Evolutionary conservation across 1,140 invertebrate genomes (phyloP), one percentile per base, ranked within the genome.

Genomic region (Manduca sexta): DNA sequence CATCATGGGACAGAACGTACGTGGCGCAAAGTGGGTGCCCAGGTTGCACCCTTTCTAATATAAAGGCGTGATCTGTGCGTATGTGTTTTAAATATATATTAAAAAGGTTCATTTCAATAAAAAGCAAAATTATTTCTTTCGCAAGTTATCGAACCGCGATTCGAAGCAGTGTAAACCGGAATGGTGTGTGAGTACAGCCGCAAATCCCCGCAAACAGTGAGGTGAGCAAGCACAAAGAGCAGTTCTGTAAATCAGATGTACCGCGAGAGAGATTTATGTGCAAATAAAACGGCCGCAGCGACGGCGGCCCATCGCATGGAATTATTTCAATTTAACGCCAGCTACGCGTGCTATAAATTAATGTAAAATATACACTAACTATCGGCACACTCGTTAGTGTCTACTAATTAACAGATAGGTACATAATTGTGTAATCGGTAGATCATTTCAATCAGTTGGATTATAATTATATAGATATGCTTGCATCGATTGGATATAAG

Each of bases 271-370:
- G 70, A 80, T 80, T 75, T 75, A 80, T 77, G 60, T 52, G 57
- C 66, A 65, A 70, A 75, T 67, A 71, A 80, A 75, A 60, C 60
- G 56, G 63, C 74, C 76, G 45, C 69, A 74, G 35, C 40, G 52
- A 56, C 49, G 44, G 48, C 43, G 41, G 55, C 33, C 63, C 55
- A 58, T 60, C 52, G 53, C 52, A 51, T 54, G 53, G 61, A 73
- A 64, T 75, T 67, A 68, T 75, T 74, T 77, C 67, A 77, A 75
- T 74, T 77, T 80, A 71, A 69, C 61, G 64, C 65, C 62, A 64
- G 48, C 56, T 64, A 58, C 56, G 56, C 60, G 59, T 52, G 52
- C 46, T 47, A 64, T 56, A 64, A 69, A 66, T 68, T 67, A 60
- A 51, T 53, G 52, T 56, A 44, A 63, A 57, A 45, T 48, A 49